Evolutionary conservation across 2,888 invertebrate genomes (phyloP), one percentile per base, ranked within the genome.

Genomic region (Trichacis sp.): DNA sequence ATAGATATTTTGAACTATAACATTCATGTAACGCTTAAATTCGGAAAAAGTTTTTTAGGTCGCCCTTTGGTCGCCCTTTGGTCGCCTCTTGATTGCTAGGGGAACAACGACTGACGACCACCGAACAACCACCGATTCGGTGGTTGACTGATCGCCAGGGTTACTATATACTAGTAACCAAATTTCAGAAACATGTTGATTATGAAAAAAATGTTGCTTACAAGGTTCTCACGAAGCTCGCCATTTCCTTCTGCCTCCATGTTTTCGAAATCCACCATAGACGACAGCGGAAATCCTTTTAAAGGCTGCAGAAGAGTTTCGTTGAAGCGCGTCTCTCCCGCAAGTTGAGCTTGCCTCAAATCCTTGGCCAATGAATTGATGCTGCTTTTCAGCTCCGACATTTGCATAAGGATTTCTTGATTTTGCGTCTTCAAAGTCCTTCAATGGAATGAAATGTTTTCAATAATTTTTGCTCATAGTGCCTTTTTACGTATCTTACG

Each of bases 161-260:
- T 36, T 36, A 36, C n/a, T 36, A 36, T 36, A 36, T 36, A 36
- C 36, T 36, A 5, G 36, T 36, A 36, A n/a, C 36, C 6, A 36
- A 36, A 36, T 36, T 36, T 36, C 36, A 36, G 36, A 36, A 36
- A 36, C 36, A 36, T 36, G 36, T 36, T 5, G 36, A 36, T 36
- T 36, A 36, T 36, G n/a, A 29, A 36, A 36, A 36, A 36, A 11
- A 45, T 20, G n/a, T 24, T 45, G 20, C 46, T 45, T 19, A 3
- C 46, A 45, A 45, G 46, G 19, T 45, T 45, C 24, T 15, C 46
- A 45, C 46, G 46, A 45, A 45, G n/a, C 19, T 45, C 46, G 46
- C 19, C 46, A 24, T 19, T 20, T 19, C 12, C 46, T 24, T 3
- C 46, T 45, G 46, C 46, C 46, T 45, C 46, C 46, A 45, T 45